These are phyloP conservation scores for Bombus superbus DNA, from an alignment of 1,140 invertebrate species.

Conservation along the genomic window DNA sequence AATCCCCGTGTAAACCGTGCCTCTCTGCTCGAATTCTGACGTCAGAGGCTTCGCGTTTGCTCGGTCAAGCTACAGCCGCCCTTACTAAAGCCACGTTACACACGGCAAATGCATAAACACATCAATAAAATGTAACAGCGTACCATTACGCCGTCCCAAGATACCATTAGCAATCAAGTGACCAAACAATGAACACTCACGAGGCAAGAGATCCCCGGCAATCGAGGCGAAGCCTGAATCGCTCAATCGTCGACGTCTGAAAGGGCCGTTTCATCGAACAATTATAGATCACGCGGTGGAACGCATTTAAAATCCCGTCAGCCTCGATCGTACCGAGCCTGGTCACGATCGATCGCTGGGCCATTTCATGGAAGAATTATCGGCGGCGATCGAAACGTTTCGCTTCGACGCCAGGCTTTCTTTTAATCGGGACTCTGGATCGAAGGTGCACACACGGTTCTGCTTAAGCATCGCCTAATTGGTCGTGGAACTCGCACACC, in stretches of 20 bases:
- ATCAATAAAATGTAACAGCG: constrained; percentile 20
- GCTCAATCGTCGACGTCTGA: constrained; percentile 12
- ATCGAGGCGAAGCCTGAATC: constrained; percentile 3
- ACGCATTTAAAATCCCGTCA: constrained; percentile 34
- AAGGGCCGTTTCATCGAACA: constrained; percentile 13
- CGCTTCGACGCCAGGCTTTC: background rate
- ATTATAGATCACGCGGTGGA: constrained; percentile 29
- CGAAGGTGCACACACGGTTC: background rate
- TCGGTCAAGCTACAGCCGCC: background rate
- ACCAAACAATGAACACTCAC: constrained; percentile 8
- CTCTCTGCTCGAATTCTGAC: too few species aligned
- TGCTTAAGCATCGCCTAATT: constrained; percentile 27
- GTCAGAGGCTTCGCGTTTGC: too few species aligned
- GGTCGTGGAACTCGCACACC: constrained; percentile 16
- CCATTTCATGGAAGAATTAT: constrained; percentile 20
- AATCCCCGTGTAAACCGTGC: too few species aligned
- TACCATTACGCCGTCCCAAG: constrained; percentile 9
- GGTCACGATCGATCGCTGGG: background rate
- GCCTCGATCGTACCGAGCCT: background rate
- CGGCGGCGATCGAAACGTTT: background rate
- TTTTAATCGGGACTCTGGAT: constrained; percentile 1
- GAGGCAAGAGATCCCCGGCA: background rate
- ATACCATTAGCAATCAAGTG: constrained; percentile 17
- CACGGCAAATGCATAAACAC: constrained; percentile 14
- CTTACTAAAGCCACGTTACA: background rate